Evolutionary conservation across 2,113 vertebrate genomes (phyloP), one percentile per base, ranked within the genome.

Genomic region (Caloenas nicobarica): DNA sequence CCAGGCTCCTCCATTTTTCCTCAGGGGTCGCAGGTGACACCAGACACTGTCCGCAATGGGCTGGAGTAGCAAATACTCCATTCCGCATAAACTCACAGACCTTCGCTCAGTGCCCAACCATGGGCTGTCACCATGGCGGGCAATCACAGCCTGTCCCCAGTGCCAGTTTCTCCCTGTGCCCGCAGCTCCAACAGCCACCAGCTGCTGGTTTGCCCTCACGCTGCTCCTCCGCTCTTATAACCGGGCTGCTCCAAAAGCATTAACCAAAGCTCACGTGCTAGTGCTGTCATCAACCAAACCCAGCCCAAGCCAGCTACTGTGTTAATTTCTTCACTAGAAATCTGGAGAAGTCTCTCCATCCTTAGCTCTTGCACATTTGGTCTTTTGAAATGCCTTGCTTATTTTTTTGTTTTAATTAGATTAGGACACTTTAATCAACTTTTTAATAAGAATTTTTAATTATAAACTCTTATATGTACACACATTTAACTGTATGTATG

Each of bases 41-140:
- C 18, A 62, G 36, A 19, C 8, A 16, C 26, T 0, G 0, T 4
- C 9, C 0, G 0, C 48, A 26, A 10, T 16, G 54, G 44, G 21
- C 28, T 61, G 21, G 28, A 13, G 18, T 68, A 50, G 38, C 15
- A 84, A 62, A 65, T 8, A 29, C 24, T 21, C 15, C 13, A 8
- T 17, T 81, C 56, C 84, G 36, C 33, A 33, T 13, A n/a, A 58
- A 3, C 25, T 50, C 22, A n/a, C 10, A 31, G 57, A 40, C 46
- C 31, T 13, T 3, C 21, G 13, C 25, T 38, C 40, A 26, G 11
- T 15, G 16, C 31, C 25, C 57, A 34, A 2, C 7, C 4, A 0
- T 0, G 1, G 29, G 24, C 24, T 48, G 46, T 26, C 10, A 0
- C 11, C 13, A 11, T 18, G 2, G 0, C 0, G 0, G 58, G 34